A percentile compares a stretch with the other conserved stretches of the same genome.
These are phyloP conservation scores for Neopipo cinnamomea DNA, from an alignment of 2,113 vertebrate species.

Conservation along the genomic window DNA sequence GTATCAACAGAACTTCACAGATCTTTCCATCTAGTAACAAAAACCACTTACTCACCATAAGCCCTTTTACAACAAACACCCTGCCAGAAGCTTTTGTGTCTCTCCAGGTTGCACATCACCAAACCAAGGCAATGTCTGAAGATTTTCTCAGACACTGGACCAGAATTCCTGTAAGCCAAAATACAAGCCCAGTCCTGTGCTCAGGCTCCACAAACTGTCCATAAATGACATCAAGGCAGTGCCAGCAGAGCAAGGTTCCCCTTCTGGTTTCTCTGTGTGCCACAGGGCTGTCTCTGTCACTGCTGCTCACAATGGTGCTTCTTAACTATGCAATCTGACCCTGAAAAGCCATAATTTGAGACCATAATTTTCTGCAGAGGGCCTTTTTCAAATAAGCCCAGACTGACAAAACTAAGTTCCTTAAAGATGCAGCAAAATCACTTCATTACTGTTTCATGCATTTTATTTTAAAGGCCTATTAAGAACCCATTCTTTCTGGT, in stretches of 20 bases:
- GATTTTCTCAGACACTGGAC: neutral
- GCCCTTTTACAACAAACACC: neutral
- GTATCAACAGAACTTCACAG: neutral
- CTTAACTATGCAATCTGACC: neutral
- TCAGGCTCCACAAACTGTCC: neutral
- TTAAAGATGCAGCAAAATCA: neutral
- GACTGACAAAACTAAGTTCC: neutral
- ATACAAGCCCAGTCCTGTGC: neutral
- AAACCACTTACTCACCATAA: neutral
- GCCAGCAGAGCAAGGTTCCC: neutral
- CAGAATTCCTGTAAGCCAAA: neutral
- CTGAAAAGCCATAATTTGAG: neutral
- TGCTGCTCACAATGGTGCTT: neutral
- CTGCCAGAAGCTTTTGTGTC: neutral
- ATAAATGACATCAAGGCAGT: neutral
- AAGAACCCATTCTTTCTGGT: slow-evolving; percentile 16
- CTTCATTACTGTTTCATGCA: neutral
- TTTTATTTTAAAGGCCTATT: slow-evolving; percentile 14
- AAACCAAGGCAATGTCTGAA: neutral
- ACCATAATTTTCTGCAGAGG: neutral
- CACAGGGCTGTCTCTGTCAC: neutral
- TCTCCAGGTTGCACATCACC: neutral
- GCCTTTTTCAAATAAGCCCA: neutral
- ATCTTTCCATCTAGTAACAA: neutral
- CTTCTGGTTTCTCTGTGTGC: neutral